Evolutionary conservation across 2,797 vertebrate species (phyloP).

Genomic region (Pangasius krempfi): DNA sequence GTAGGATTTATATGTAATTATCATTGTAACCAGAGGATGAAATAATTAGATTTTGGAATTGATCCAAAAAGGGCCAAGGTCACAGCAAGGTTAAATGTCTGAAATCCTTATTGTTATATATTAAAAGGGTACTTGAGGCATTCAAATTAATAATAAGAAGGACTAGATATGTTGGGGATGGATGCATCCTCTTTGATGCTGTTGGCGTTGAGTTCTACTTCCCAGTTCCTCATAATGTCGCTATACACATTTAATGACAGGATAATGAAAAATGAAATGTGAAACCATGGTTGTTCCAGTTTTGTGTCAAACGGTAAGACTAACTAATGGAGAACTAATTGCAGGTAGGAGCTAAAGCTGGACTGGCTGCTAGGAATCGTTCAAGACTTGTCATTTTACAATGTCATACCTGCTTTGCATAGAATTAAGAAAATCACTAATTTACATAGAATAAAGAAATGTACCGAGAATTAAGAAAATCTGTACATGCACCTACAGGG

Average conservation of each 20-base stretch:
- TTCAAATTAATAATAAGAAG: not conserved
- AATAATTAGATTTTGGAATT: not conserved
- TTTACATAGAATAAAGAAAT: slow-evolving; percentile 15
- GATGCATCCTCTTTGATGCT: not conserved
- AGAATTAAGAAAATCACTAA: not conserved
- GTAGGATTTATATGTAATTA: not conserved
- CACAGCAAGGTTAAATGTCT: not conserved
- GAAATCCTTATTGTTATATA: not conserved
- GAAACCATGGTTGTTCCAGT: not conserved
- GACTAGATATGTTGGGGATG: not conserved
- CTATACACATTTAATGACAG: not conserved
- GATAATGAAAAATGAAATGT: not conserved
- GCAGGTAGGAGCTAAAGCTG: not conserved
- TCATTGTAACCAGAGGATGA: not conserved
- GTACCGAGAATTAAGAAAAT: slow-evolving; percentile 20
- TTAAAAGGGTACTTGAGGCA: not conserved
- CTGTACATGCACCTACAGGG: not conserved
- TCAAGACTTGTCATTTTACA: not conserved
- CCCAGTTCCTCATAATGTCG: not conserved
- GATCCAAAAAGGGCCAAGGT: not conserved
- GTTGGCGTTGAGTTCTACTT: not conserved
- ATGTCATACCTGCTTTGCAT: slow-evolving; percentile 10
- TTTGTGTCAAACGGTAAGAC: not conserved
- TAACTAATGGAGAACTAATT: not conserved
- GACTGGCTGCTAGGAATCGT: not conserved